Evolutionary conservation across 1,140 invertebrate genomes (phyloP).

Genomic region (Metopolophium dirhodum): DNA sequence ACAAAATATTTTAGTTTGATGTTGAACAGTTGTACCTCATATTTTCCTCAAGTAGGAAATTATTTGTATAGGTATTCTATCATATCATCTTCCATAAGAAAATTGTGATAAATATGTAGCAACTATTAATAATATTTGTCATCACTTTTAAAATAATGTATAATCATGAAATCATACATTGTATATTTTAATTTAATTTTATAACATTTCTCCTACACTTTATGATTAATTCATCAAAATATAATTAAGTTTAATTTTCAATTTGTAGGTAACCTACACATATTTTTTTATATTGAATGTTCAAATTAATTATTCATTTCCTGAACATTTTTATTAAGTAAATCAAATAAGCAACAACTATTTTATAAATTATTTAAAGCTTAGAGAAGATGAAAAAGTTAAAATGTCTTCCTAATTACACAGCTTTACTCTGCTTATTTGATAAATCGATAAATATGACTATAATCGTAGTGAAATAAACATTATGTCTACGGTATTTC

Average conservation of each 20-base stretch:
- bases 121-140: not conserved
- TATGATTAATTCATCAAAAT: not conserved
- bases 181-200: not conserved
- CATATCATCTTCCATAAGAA: not conserved
- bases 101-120: not conserved
- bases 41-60: not conserved
- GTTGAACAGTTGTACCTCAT: not conserved
- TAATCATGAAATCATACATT: not conserved
- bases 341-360: not conserved
- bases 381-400: too few species aligned
- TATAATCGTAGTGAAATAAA: not conserved
- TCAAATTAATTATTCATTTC: not conserved
- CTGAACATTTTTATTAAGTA: not conserved
- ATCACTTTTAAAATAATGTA: not conserved
- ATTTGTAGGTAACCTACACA: not conserved
- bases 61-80: not conserved
- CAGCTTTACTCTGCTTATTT: not conserved
- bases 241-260: not conserved
- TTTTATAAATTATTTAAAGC: not conserved
- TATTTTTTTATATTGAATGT: not conserved
- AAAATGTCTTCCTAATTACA: not conserved
- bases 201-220: not conserved
- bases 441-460: not conserved
- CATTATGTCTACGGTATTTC: not conserved
- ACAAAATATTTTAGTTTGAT: not conserved